Evolutionary conservation across 2,797 vertebrate species (phyloP), one percentile per base, ranked within the genome.

Genomic region (Peromyscus aztecus): DNA sequence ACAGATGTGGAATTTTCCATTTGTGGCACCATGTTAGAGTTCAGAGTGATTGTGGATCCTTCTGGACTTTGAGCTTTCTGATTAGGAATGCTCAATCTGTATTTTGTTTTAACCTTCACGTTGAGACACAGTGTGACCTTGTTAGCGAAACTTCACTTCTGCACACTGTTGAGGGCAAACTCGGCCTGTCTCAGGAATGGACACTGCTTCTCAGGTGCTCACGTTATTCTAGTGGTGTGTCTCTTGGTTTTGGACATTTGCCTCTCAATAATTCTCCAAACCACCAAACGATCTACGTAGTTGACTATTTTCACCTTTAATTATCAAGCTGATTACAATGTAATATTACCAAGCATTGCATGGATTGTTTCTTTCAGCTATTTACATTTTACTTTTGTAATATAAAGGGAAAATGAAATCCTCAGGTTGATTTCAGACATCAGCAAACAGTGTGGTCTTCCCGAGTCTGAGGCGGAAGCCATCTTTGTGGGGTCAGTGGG

Each of bases 61-160:
- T 61, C 29, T 75, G 13, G 61, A 59, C 23, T 94, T 59, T 24
- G 71, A 37, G 37, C 49, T 84, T 57, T 89, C 80, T 55, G 46
- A 67, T 65, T 43, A 65, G 57, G 59, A 49, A n/a, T 67, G 31
- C 21, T 90, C 80, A 46, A n/a, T 17, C 10, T 83, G 16, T 49
- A 57, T 65, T 76, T 81, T 82, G 21, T 92, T 96, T 92, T 84
- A 90, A 83, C 55, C 73, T 73, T 78, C 19, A 55, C 27, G 29
- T 4, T 77, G 49, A 94, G 57, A 37, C 24, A 76, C 19, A 31
- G 6, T 52, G 46, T 76, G 71, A 81, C 27, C 37, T 90, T 34
- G 21, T 40, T 78, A 84, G 78, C 52, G 24, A 81, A 87, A 63
- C 23, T 40, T 59, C 40, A 75, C 52, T 71, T 85, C 80, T n/a